Evolutionary conservation across 2,888 invertebrate species (phyloP), one percentile per base, ranked within the genome.

Genomic region (Lydus trimaculatus): DNA sequence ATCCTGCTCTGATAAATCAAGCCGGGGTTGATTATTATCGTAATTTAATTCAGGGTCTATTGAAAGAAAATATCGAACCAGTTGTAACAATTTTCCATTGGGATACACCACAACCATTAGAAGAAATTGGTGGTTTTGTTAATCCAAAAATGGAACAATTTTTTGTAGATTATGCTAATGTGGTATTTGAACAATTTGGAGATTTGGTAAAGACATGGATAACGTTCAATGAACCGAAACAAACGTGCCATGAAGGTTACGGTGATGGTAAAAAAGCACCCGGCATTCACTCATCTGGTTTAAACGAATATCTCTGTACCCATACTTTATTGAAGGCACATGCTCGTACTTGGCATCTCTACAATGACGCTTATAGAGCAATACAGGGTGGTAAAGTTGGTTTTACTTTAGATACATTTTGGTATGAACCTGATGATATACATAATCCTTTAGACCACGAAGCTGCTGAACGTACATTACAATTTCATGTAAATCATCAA

Each of bases 251-350:
- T 1, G n/a, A 8, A 1, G 43, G 43, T 43, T 43, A 43, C 11
- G 43, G 43, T 43, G 17, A 0, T 17, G 43, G 43, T 17, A 7
- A n/a, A 17, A 6, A 43, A 0, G 43, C 43, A 17, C 43, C 43
- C 0, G 43, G 43, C 5, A 43, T 17, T 43, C 11, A 13, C 11
- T 36, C 36, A 36, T 36, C 36, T 15, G 36, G 36, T 0, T 15
- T 15, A 36, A 36, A 36, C 4, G 89, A 89, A 62, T 93, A 93
- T 81, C 80, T 88, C 62, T 91, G 90, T 70, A 85, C 86, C 0
- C 91, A 92, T 78, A 90, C 90, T 76, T 83, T 90, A 64, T 81
- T 94, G 23, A 83, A 89, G 67, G 89, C 91, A 0, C 93, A 94
- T 80, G 91, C 90, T 0, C 87, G 86, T 64, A 90, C 87, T 1